These are phyloP conservation scores for Amiota mariae DNA, from an alignment of 2,888 invertebrate species.

Conservation along the genomic window DNA sequence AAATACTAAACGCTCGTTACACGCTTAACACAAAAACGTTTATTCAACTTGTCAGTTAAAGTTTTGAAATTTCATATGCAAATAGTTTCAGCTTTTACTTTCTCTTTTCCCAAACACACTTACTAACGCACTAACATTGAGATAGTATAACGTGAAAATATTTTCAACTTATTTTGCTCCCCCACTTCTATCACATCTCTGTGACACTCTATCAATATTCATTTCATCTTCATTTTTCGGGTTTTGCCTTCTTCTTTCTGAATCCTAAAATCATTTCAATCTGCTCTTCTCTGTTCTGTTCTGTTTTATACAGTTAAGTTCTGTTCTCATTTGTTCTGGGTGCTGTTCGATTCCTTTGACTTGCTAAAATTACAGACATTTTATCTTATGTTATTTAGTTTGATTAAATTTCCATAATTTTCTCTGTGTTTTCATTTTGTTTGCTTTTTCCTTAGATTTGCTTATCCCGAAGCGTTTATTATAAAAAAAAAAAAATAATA, in stretches of 20 bases:
- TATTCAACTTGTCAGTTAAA: neutral
- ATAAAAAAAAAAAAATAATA: neutral
- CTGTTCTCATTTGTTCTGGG: neutral
- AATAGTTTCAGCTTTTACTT: neutral
- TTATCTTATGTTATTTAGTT: neutral
- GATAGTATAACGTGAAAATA: neutral
- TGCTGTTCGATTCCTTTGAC: neutral
- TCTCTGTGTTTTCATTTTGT: constrained; percentile 6
- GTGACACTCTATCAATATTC: too few relatives aligned
- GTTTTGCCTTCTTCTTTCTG: neutral
- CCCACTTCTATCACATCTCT: too few relatives aligned
- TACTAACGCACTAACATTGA: neutral
- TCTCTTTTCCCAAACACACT: neutral
- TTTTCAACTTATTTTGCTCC: neutral
- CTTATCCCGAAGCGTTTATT: constrained; percentile 11
- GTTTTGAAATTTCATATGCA: neutral
- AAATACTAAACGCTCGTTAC: too few relatives aligned
- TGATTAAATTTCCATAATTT: constrained; percentile 27
- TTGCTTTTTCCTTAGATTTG: constrained; percentile 7
- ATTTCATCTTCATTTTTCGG: neutral
- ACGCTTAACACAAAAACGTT: neutral
- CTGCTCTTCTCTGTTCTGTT: neutral
- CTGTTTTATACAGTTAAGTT: neutral
- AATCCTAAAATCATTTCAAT: neutral
- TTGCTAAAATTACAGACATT: neutral